These are phyloP conservation scores for Palythoa grandis DNA, from an alignment of 92 coral and sea anemone genomes.

Conservation along the genomic window DNA sequence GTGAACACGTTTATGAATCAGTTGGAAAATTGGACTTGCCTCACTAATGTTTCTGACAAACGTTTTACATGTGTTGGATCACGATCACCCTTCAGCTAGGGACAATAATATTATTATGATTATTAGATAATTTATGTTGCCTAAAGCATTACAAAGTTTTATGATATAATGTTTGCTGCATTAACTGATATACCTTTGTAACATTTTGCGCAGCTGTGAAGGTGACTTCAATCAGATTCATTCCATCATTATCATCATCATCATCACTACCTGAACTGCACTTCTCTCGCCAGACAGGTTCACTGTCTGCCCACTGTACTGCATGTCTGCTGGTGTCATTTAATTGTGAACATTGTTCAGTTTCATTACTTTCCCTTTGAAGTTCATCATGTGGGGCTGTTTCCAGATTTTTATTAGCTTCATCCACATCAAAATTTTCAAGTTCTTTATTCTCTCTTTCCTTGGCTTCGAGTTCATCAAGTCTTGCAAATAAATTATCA, in stretches of 20 bases:
- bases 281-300: not conserved
- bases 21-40: no score
- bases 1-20: no score
- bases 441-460: conserved; percentile 80
- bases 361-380: not conserved
- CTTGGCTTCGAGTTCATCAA: conserved; percentile 77
- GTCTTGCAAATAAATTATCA: conserved; percentile 80
- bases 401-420: not conserved
- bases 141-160: no score
- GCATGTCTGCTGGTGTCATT: not conserved
- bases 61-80: no score
- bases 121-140: not conserved
- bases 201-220: conserved; percentile 10
- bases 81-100: no score
- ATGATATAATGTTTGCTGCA: no score
- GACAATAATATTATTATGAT: no score
- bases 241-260: not conserved
- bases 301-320: conserved; percentile 25
- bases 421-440: conserved; percentile 11
- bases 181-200: not conserved
- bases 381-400: not conserved
- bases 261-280: conserved; percentile 19
- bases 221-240: conserved; percentile 20
- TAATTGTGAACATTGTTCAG: not conserved
- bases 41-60: no score